A percentile compares a stretch with the other conserved stretches of the same genome.
phyloP scores from a whole-genome alignment of 2,888 invertebrate genomes.

The Plebejus argus region DNA sequence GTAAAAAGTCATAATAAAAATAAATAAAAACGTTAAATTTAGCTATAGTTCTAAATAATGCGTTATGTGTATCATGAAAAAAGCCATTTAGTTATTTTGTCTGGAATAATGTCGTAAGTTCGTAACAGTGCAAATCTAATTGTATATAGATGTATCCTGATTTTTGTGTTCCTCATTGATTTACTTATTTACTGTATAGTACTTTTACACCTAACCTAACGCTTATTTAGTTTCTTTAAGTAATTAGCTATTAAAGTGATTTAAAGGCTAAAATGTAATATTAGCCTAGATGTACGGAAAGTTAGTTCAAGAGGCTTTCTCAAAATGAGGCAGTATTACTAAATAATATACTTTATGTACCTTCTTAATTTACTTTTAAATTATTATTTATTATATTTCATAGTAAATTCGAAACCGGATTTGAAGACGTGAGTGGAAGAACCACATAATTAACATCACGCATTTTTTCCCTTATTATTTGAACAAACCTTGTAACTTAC shows the following conservation, averaged over 20 bases:
- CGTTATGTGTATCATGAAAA: too few relatives aligned
- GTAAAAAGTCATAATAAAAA: constrained; percentile 5
- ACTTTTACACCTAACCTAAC: constrained; percentile 41
- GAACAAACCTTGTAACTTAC: too few relatives aligned
- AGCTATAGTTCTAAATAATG: not conserved
- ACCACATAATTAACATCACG: too few relatives aligned
- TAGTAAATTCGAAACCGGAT: not conserved
- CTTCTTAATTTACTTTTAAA: not conserved
- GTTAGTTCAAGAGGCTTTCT: constrained; percentile 14
- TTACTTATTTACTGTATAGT: constrained; percentile 48
- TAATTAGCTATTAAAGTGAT: constrained; percentile 20
- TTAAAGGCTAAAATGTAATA: constrained; percentile 26
- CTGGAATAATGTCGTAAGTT: not conserved
- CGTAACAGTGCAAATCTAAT: constrained; percentile 38
- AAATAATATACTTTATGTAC: not conserved
- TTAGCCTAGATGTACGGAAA: constrained; percentile 22
- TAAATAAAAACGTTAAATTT: constrained; percentile 10
- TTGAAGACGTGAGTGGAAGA: too few relatives aligned
- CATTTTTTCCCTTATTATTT: too few relatives aligned
- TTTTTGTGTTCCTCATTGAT: constrained; percentile 53
- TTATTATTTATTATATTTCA: not conserved
- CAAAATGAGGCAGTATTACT: constrained; percentile 25
- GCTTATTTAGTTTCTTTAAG: constrained; percentile 24
- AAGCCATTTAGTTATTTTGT: not conserved
- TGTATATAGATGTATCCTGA: constrained; percentile 56